These are phyloP conservation scores for Melanargia galathea DNA, from an alignment of 2,888 invertebrate genomes.

Conservation along the genomic window DNA sequence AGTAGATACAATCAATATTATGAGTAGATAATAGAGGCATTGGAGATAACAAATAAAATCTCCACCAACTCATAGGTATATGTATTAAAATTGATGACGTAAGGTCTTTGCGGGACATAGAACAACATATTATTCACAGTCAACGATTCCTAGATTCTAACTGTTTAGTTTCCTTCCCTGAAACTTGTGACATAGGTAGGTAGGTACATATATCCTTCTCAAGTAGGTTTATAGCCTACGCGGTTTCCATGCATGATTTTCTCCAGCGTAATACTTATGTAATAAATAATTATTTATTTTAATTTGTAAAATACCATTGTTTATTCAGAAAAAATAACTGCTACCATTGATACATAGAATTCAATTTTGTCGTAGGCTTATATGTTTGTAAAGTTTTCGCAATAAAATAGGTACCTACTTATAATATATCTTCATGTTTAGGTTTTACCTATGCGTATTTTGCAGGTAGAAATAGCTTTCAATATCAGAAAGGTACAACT, in stretches of 20 bases:
- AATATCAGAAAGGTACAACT: background rate
- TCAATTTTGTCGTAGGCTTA: no score
- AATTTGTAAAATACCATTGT: no score
- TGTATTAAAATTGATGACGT: background rate
- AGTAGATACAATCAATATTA: no score
- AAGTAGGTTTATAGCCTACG: conserved; percentile 39
- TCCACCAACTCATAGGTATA: background rate
- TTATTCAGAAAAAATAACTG: no score
- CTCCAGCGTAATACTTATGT: background rate
- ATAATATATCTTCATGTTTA: background rate
- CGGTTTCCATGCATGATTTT: conserved; percentile 33
- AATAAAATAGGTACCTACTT: no score
- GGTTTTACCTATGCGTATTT: background rate
- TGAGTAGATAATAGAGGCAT: no score
- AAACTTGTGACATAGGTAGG: conserved; percentile 33
- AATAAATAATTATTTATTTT: no score
- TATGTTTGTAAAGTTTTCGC: no score
- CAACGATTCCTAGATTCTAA: conserved; percentile 29
- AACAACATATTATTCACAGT: conserved; percentile 13
- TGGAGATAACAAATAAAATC: no score
- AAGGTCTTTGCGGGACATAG: conserved; percentile 5
- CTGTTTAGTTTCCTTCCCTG: conserved; percentile 33
- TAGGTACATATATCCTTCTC: conserved; percentile 28
- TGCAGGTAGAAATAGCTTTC: no score
- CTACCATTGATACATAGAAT: no score